Base-by-base conservation (phyloP, 2,888 invertebrate species). In the Caenorhabditis japonica region DNA sequence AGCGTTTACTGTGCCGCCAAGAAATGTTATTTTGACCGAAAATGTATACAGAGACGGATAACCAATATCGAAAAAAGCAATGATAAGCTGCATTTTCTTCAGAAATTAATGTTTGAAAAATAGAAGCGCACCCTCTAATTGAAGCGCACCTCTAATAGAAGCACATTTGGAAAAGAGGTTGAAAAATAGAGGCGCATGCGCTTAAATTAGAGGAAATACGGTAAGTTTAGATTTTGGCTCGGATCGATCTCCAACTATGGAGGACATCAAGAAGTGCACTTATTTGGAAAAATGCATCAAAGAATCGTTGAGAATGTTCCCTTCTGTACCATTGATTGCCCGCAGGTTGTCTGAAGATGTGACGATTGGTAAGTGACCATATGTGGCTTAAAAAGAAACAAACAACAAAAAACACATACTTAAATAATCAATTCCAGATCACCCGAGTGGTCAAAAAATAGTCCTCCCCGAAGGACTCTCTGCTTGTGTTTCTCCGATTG, bases 251-350 rank as follows among this genome's bases (percentile, higher is more conserved):
- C 52, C 84, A 83, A 77, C 88, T 77, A 85, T 88, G 82, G 76
- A 83, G 84, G 77, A 86, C 72, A 33, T 83, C 84, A 68, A 79
- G 33, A 60, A 81, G 30, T 73, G 87, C 58, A 68, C 62, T 36
- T 87, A 86, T 62, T 56, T 87, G 47, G 87, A 87, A 51, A 79
- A 80, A 33, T 84, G 84, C 44, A 70, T 87, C 53, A 87, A 87
- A 69, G 87, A 87, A 49, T 74, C 76, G 7, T 19, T 77, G 19
- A 53, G 75, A 62, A 62, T 79, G 59, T 74, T 75, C 38, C 81
- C 81, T 1, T 78, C 79, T 3, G 81, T 79, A 13, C 81, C 81
- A 8, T 52, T 79, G 17, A 69, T 78, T 17, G 77, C 76, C 21
- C 59, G 81, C 39, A 41, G 52, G 7, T 39, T 81, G 19, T 59